These are phyloP conservation scores for Parotocinclus haroldoi DNA, from an alignment of 2,797 vertebrate species.

Conservation along the genomic window DNA sequence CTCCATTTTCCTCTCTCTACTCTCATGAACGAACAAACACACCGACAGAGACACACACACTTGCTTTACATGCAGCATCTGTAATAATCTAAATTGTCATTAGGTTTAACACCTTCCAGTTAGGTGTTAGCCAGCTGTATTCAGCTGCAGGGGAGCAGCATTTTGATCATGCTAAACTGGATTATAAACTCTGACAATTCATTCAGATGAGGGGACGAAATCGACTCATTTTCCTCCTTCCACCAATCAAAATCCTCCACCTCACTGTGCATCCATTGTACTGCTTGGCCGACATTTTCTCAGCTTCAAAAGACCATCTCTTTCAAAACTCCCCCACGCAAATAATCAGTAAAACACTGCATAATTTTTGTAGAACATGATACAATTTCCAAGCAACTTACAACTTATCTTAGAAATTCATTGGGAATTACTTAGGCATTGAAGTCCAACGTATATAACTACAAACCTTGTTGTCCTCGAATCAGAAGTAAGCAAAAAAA, in stretches of 20 bases:
- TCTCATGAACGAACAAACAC: constrained; percentile 35
- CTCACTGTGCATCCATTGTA: constrained; percentile 60
- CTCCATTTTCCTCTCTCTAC: constrained; percentile 42
- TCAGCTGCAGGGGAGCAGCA: constrained; percentile 18
- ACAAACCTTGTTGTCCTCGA: not conserved
- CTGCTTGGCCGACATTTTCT: constrained; percentile 66
- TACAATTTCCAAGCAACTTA: not conserved
- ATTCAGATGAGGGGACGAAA: constrained; percentile 71
- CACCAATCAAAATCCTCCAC: constrained; percentile 73
- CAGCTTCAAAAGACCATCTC: constrained; percentile 52
- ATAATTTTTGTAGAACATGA: not conserved
- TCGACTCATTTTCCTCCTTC: constrained; percentile 66
- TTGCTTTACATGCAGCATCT: not conserved
- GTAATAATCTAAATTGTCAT: constrained; percentile 2
- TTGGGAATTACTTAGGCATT: not conserved
- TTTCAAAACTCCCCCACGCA: not conserved
- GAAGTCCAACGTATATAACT: too few species aligned
- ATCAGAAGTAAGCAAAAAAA: constrained; percentile 31
- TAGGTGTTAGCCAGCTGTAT: constrained; percentile 26
- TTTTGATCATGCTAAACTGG: constrained; percentile 24
- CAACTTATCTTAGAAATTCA: not conserved
- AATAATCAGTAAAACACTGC: not conserved
- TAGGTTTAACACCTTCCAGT: constrained; percentile 24
- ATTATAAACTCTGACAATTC: constrained; percentile 56
- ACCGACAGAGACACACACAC: constrained; percentile 14